Evolutionary conservation across 2,797 vertebrate species (phyloP), one percentile per base, ranked within the genome.

Genomic region (Dermochelys coriacea): DNA sequence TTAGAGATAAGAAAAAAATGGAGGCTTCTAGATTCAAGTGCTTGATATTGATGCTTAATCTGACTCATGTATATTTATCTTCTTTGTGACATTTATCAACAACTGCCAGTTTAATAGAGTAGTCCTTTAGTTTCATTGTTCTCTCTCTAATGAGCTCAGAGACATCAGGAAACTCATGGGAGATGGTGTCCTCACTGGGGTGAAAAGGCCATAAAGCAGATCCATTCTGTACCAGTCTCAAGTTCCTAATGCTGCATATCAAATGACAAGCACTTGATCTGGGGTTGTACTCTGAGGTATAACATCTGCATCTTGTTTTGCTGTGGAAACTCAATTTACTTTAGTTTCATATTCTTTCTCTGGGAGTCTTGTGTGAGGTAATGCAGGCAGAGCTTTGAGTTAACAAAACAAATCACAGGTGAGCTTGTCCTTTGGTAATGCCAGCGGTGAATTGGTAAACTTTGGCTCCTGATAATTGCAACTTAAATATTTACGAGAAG

Each of bases 241-340:
- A 79, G 77, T 96, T 89, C 95, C 91, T 79, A 88, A 94, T 1
- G 88, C 85, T 93, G 75, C 81, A 4, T 94, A 82, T 97, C 94
- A 3, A 84, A 79, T 94, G 85, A 68, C 92, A 64, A 81, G 93
- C 96, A 82, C 94, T 94, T 51, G 83, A 96, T 97, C 90, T 3
- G 14, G 80, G 41, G 89, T 12, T 29, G 49, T 80, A 27, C 84
- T 90, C 85, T 18, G 89, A 84, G 90, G 88, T 86, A 16, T 64
- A 96, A 94, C 95, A 95, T 97, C 97, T 98, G 97, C 86, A 80
- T 75, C 96, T 96, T 95, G 34, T 97, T 97, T 89, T 93, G 91
- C 82, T 78, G 1, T 97, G 96, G 93, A 96, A 96, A 95, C 87
- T 90, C 55, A 1, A 84, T 96, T 37, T 34, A n/a, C 84, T 89